Conservation (phyloP, 2,113 vertebrate species). For the Nymphicus hollandicus region DNA sequence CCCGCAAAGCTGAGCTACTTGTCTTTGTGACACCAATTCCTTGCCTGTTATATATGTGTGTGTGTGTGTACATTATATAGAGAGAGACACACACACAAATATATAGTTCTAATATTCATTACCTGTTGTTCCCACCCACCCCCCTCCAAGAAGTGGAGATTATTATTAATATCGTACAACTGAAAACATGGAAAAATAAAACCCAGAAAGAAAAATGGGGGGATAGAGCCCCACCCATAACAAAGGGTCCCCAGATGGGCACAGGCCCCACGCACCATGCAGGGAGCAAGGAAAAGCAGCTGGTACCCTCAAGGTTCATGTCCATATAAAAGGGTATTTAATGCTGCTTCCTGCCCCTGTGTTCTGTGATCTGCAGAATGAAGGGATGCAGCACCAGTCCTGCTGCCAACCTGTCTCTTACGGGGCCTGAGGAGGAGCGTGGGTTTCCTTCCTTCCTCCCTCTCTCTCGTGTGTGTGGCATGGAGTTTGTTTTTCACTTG, state of each 20-base stretch:
- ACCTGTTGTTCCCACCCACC: slow-evolving; percentile 62
- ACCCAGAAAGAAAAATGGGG: slow-evolving; percentile 51
- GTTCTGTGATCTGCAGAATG: background rate
- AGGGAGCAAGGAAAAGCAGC: slow-evolving; percentile 11
- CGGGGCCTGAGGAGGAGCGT: slow-evolving; percentile 1
- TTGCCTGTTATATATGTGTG: slow-evolving; percentile 56
- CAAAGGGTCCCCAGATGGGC: slow-evolving; percentile 59
- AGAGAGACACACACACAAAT: slow-evolving; percentile 52
- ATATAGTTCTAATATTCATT: slow-evolving; percentile 63
- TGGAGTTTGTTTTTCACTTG: slow-evolving; percentile 23
- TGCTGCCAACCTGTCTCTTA: slow-evolving; percentile 34
- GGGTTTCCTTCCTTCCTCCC: slow-evolving; percentile 40
- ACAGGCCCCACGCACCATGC: slow-evolving; percentile 39
- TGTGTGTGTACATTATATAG: slow-evolving; percentile 43
- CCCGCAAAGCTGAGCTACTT: slow-evolving; percentile 55
- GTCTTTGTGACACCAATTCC: slow-evolving; percentile 60
- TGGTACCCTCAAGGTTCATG: slow-evolving; percentile 7
- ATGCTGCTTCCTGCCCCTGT: slow-evolving; percentile 5
- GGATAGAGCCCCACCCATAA: slow-evolving; percentile 45
- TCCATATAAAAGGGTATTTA: background rate
- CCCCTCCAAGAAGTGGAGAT: slow-evolving; percentile 69
- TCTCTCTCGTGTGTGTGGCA: slow-evolving; percentile 21
- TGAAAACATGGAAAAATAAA: slow-evolving; percentile 68
- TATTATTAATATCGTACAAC: slow-evolving; percentile 69
- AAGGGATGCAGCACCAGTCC: slow-evolving; percentile 37